Base-by-base conservation (phyloP, 2,113 vertebrate species). In the Panthera leo region DNA sequence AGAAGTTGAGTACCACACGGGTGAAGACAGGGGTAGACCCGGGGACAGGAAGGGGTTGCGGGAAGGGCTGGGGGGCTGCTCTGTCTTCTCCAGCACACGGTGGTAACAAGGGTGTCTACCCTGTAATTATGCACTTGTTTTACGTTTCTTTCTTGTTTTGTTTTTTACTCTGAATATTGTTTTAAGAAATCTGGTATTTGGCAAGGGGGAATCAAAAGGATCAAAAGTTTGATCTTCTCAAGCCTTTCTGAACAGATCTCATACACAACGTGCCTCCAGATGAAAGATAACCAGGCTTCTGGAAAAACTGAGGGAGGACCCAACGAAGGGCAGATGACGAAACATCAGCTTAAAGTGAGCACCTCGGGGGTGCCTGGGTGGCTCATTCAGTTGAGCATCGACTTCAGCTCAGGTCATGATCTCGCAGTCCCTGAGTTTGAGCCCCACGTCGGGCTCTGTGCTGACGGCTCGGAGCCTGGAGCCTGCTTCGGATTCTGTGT, bases 101-200 rank as follows among this genome's bases (percentile, higher is more conserved):
- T 16, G 8, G 31, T 36, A 0, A 39, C 2, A 5, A 36, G 75
- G 6, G 5, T 51, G 58, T 36, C 6, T 3, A 7, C 58, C 34
- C 45, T 7, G 5, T 0, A 31, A 27, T 7, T 31, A 4, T 4
- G 51, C 1, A 23, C 27, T 2, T 75, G 25, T 27, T n/a, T 53
- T 16, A 18, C 5, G 23, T 18, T 5, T 14, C 63, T 36, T 79
- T 2, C 23, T 39, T 48, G 23, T 23, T 14, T 2, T 85, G n/a
- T 10, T 9, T 48, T 36, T 9, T 29, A 48, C 5, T 34, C 27
- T 29, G 25, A 18, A 42, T 34, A 70, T 7, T 23, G 31, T 76
- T 31, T 14, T 29, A 15, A 13, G 2, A 67, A 19, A 65, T 2
- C 12, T 6, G 0, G 34, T 39, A 67, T 15, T 63, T 27, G n/a